A percentile compares a stretch with the other conserved stretches of the same genome.
These are phyloP conservation scores for Phenganax subtilis DNA, from an alignment of 92 coral and sea anemone genomes.

Conservation along the genomic window DNA sequence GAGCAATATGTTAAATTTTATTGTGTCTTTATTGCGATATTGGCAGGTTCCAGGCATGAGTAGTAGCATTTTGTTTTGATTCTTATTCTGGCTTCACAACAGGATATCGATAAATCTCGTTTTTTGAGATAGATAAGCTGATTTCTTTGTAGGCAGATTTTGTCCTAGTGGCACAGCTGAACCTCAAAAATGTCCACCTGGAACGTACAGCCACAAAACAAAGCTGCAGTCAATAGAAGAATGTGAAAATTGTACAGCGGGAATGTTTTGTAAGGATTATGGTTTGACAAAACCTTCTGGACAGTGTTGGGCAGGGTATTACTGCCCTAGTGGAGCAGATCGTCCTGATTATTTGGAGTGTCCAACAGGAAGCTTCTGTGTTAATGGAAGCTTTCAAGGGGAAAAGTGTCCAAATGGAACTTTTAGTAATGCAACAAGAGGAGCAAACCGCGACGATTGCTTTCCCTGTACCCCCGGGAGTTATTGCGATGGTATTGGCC, in stretches of 20 bases:
- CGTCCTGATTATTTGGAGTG: constrained; percentile 73
- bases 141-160: constrained; percentile 42
- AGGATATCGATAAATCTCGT: neutral
- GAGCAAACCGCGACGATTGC: constrained; percentile 61
- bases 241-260: constrained; percentile 86
- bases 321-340: constrained; percentile 82
- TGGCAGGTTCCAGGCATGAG: no score
- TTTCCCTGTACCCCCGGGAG: constrained; percentile 83
- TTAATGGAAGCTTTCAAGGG: constrained; percentile 59
- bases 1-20: no score
- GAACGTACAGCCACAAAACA: constrained; percentile 74
- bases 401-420: constrained; percentile 77
- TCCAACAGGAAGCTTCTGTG: constrained; percentile 77
- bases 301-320: constrained; percentile 82
- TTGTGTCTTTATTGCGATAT: no score
- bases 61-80: no score
- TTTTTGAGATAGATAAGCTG: neutral
- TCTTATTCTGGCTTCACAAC: no score
- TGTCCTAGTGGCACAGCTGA: constrained; percentile 83
- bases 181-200: constrained; percentile 91
- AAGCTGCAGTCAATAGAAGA: constrained; percentile 65
- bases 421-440: constrained; percentile 68
- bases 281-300: constrained; percentile 67
- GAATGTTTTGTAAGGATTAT: constrained; percentile 69
- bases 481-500: constrained; percentile 81